Base-by-base conservation (phyloP, 2,888 invertebrate species). In the Dione vanillae region DNA sequence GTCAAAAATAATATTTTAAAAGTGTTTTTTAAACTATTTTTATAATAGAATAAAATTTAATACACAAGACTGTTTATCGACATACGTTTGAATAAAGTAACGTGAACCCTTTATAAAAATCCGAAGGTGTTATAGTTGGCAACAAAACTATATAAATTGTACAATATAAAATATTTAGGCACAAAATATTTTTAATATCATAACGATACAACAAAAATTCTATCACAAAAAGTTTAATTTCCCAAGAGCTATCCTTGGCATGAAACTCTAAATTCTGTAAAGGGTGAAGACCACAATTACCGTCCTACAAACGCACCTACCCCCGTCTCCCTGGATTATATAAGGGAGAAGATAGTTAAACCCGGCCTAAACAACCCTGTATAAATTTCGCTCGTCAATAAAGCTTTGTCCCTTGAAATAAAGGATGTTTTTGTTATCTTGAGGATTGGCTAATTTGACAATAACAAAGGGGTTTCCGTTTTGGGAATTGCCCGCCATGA, bases 381-480 rank as follows among this genome's bases (percentile, higher is more conserved):
- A 90, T 90, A 91, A 89, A 91, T 92, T 90, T 85, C 78, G 81
- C 79, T 83, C 91, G 89, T 91, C 91, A 91, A 92, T 92, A 91
- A 90, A 85, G 85, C 87, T 88, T 91, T 92, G 91, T 91, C 88
- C 90, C 85, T 87, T 84, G 79, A 80, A 81, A 85, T 83, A 88
- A 91, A 91, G 90, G 90, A 83, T 91, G 89, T 91, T 92, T 91
- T 92, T 93, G 92, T 92, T 93, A 93, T 93, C 93, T 93, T 93
- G 93, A 92, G 93, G 90, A 93, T 91, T 90, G 93, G 86, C 91
- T 93, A 93, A 93, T 93, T 93, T 93, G 93, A 91, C 91, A 92
- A 92, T 89, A 92, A 92, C 93, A 93, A 93, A 91, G 89, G 90
- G 89, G 86, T 80, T 84, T 88, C 86, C 88, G 87, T 83, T 83